Base-by-base conservation (phyloP, 2,888 invertebrate genomes). In the Diogma glabrata region DNA sequence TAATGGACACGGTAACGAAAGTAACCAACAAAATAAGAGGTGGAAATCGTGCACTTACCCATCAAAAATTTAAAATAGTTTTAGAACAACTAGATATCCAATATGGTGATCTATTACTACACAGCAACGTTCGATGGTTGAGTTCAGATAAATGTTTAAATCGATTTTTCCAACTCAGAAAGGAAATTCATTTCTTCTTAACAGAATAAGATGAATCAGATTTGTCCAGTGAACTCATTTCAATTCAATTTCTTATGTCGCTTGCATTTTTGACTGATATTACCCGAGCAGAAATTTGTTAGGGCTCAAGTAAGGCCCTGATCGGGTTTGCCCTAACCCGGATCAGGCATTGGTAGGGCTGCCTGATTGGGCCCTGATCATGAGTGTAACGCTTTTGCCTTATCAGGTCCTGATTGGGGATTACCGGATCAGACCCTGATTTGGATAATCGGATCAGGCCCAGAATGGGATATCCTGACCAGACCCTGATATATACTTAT, bases 111-210 rank as follows among this genome's bases (percentile, higher is more conserved):
- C 50, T 55, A 30, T 43, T 56, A 16, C 20, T 56, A 49, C 51
- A 54, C 50, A 56, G 54, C 51, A 33, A 57, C 47, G 55, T 56
- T 49, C 51, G 56, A 28, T 55, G 52, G 54, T 52, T 56, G 52
- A 56, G 51, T 56, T 52, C 53, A 49, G 54, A 51, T 36, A 55
- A 54, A 46, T 54, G 54, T 48, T 45, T 55, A 20, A 47, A 53
- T 47, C 47, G 51, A 30, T 56, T 46, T 54, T 49, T 54, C 48
- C 50, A 38, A 46, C 49, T 51, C 17, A 38, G 53, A 49, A 53
- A 55, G 28, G 40, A 53, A 50, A 51, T 54, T 50, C 50, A 40
- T 30, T 36, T 22, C 28, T 55, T 53, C 17, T n/a, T n/a, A n/a
- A n/a, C n/a, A n/a, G n/a, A n/a, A n/a, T n/a, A 24, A 24, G 47